These are phyloP conservation scores for Drosophila antonietae DNA, from an alignment of 2,888 invertebrate species.

Conservation along the genomic window DNA sequence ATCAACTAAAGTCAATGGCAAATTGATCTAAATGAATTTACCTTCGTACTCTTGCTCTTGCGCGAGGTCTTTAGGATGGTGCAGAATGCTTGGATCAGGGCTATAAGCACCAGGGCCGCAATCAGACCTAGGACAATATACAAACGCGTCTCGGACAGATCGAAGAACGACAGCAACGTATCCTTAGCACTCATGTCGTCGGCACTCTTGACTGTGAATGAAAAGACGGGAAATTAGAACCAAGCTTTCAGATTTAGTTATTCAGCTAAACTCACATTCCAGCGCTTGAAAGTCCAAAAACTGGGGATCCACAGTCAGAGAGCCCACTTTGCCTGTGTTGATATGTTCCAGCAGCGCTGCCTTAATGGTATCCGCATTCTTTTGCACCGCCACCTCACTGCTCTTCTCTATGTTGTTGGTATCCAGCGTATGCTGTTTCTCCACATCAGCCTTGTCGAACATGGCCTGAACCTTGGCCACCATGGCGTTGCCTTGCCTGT, in stretches of 20 bases:
- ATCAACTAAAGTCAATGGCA: constrained; percentile 6
- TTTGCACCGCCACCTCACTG: constrained; percentile 61
- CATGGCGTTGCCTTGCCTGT: constrained; percentile 88
- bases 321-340: constrained; percentile 90
- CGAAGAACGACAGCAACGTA: constrained; percentile 86
- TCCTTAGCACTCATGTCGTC: constrained; percentile 76
- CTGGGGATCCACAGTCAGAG: constrained; percentile 92
- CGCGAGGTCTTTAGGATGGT: constrained; percentile 90
- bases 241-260: accelerated
- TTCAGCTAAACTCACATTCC: constrained; percentile 87
- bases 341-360: constrained; percentile 89
- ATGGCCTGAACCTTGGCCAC: constrained; percentile 91
- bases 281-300: constrained; percentile 90
- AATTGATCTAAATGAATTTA: constrained; percentile 82
- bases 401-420: constrained; percentile 63
- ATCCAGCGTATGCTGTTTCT: constrained; percentile 86
- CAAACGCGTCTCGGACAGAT: constrained; percentile 89
- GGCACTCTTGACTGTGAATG: constrained; percentile 69
- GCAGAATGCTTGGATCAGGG: constrained; percentile 92
- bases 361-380: constrained; percentile 84
- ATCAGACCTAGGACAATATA: constrained; percentile 94
- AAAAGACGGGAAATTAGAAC: neutral
- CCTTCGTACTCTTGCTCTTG: constrained; percentile 88
- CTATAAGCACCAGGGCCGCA: constrained; percentile 91
- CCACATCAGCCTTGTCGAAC: constrained; percentile 89